phyloP scores from a whole-genome alignment of 92 coral and sea anemone genomes.

The Montipora capitata region DNA sequence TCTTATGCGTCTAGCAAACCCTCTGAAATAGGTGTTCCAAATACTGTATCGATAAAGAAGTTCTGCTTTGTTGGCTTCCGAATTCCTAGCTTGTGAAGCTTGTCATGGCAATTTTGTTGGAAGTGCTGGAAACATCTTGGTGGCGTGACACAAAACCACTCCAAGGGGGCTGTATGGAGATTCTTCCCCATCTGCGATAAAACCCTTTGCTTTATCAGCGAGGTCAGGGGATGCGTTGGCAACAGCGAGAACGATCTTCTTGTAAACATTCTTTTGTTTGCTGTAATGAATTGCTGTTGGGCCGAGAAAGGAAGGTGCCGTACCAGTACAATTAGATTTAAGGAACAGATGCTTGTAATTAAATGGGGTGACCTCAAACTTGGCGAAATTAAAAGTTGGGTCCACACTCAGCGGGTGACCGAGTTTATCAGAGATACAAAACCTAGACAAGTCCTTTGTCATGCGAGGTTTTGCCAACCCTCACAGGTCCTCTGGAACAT shows the following conservation, averaged over 20 bases:
- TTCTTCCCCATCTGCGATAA: slow-evolving; percentile 58
- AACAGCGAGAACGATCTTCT: slow-evolving; percentile 61
- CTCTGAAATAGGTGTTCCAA: slow-evolving; percentile 30
- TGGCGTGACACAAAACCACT: slow-evolving; percentile 46
- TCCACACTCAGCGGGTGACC: slow-evolving; percentile 73
- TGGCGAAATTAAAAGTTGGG: slow-evolving; percentile 75
- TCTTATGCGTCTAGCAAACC: slow-evolving; percentile 54
- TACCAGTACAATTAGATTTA: slow-evolving; percentile 58
- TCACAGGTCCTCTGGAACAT: slow-evolving; percentile 68
- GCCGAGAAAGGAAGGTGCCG: slow-evolving; percentile 57
- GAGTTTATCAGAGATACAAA: slow-evolving; percentile 31
- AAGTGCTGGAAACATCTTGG: slow-evolving; percentile 59
- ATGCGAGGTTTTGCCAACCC: slow-evolving; percentile 58
- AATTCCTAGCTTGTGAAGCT: slow-evolving; percentile 30
- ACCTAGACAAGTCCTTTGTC: slow-evolving; percentile 51
- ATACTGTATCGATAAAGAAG: slow-evolving; percentile 32
- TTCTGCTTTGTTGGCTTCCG: slow-evolving; percentile 33
- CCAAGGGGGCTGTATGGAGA: slow-evolving; percentile 47
- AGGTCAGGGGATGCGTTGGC: slow-evolving; percentile 35
- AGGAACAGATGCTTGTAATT: slow-evolving; percentile 65
- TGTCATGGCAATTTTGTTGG: slow-evolving; percentile 41
- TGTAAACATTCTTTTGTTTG: slow-evolving; percentile 41
- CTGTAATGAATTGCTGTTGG: slow-evolving; percentile 68
- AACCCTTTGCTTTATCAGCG: slow-evolving; percentile 54
- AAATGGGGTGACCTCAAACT: slow-evolving; percentile 67